These are phyloP conservation scores for Lepidurus apus DNA, from an alignment of 1,140 invertebrate species.

Conservation along the genomic window DNA sequence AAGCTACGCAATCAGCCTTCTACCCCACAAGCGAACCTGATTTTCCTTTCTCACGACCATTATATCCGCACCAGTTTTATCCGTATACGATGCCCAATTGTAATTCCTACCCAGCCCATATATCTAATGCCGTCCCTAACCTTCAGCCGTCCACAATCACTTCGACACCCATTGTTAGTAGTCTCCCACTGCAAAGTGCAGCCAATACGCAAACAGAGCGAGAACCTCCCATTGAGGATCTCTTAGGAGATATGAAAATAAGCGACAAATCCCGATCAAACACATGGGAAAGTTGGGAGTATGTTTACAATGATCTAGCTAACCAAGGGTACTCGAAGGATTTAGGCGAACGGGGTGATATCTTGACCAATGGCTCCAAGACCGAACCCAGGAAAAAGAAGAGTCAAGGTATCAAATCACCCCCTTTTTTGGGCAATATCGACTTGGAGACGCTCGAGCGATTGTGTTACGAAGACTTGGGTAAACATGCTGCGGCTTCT, in stretches of 20 bases:
- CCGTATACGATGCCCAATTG: constrained; percentile 15
- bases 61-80: constrained; percentile 25
- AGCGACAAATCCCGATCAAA: constrained; percentile 45
- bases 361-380: constrained; percentile 44
- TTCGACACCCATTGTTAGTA: not conserved
- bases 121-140: constrained; percentile 2
- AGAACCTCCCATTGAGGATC: not conserved
- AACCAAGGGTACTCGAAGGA: constrained; percentile 65
- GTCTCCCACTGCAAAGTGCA: not conserved
- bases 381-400: constrained; percentile 23
- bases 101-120: not conserved
- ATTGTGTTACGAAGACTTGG: constrained; percentile 33
- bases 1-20: not conserved
- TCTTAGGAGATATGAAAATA: constrained; percentile 1
- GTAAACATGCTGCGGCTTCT: not conserved
- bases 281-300: constrained; percentile 67
- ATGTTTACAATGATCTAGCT: constrained; percentile 68
- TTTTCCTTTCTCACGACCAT: not conserved
- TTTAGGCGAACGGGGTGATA: constrained; percentile 56
- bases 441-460: constrained; percentile 31
- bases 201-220: not conserved
- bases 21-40: not conserved
- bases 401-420: not conserved
- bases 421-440: constrained; percentile 23
- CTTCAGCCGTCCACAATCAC: not conserved